Base-by-base conservation (phyloP, 2,888 invertebrate species). In the Thymelicus lineola region DNA sequence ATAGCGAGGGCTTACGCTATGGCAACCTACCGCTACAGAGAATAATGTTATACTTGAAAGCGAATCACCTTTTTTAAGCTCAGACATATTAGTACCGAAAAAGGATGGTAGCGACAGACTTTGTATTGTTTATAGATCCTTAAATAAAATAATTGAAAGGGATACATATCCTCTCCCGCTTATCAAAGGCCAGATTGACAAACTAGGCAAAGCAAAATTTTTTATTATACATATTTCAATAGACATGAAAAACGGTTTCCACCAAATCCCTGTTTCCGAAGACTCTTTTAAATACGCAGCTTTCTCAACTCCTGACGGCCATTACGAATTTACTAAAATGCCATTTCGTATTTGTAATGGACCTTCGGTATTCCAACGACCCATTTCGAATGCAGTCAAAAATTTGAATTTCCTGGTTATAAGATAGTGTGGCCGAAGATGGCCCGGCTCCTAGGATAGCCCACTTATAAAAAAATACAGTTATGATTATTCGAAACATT, bases 321-420 rank as follows among this genome's bases (percentile, higher is more conserved):
- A 74, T 55, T 74, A 62, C 38, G 76, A 77, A 68, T 77, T 72
- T 64, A 7, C 73, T 1, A 73, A 74, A 66, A 76, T 78, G 76
- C 75, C 76, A 1, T 78, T 75, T 61, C 75, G 75, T 7, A 72
- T 76, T 55, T 72, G 72, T 61, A 76, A 76, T 64, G 76, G 73
- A 5, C 75, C 75, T 0, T 10, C 73, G 0, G 76, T 78, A 0
- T 76, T 75, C 42, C 76, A 78, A 68, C 45, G 74, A 10, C 72
- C 75, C 3, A 76, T 76, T 6, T 36, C 60, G 4, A 75, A 73
- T 46, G 74, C 73, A 2, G 71, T 77, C n/a, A 50, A 71, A 63
- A 58, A 75, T 53, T 61, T n/a, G n/a, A n/a, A n/a, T n/a, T n/a
- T n/a, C n/a, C n/a, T n/a, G n/a, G n/a, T n/a, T n/a, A n/a, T n/a